Evolutionary conservation across 1,140 invertebrate species (phyloP).

Genomic region (Agrypnia vestita): DNA sequence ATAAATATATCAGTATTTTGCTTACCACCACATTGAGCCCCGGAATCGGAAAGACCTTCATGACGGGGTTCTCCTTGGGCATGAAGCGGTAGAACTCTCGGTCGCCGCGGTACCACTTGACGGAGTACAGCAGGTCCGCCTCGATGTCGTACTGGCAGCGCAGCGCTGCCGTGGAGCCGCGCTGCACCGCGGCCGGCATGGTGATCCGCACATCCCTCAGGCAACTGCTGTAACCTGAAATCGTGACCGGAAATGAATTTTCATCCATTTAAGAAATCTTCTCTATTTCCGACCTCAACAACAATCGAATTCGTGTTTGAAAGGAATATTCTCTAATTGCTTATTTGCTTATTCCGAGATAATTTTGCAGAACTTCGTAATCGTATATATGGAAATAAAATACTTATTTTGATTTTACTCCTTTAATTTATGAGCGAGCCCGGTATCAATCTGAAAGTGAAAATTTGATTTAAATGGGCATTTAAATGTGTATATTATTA

Average conservation of each 20-base stretch:
- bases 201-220: slow-evolving; percentile 68
- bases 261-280: too few species aligned
- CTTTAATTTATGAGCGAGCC: too few species aligned
- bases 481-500: too few species aligned
- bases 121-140: slow-evolving; percentile 73
- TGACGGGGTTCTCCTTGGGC: slow-evolving; percentile 71
- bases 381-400: too few species aligned
- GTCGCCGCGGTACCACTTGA: slow-evolving; percentile 78
- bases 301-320: too few species aligned
- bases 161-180: slow-evolving; percentile 72
- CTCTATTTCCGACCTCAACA: too few species aligned
- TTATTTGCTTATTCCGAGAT: too few species aligned
- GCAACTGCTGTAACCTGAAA: slow-evolving; percentile 49
- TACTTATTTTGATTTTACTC: too few species aligned
- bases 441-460: too few species aligned
- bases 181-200: slow-evolving; percentile 72
- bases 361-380: too few species aligned
- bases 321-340: too few species aligned
- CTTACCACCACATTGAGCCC: slow-evolving; percentile 69
- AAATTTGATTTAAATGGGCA: too few species aligned
- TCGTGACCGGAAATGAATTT: slow-evolving; percentile 4
- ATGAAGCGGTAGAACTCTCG: slow-evolving; percentile 76
- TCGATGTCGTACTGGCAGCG: slow-evolving; percentile 75
- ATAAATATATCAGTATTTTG: not conserved
- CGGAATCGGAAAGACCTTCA: slow-evolving; percentile 67